Conservation (phyloP, 2,888 invertebrate genomes). For the Pinctada fucata region DNA sequence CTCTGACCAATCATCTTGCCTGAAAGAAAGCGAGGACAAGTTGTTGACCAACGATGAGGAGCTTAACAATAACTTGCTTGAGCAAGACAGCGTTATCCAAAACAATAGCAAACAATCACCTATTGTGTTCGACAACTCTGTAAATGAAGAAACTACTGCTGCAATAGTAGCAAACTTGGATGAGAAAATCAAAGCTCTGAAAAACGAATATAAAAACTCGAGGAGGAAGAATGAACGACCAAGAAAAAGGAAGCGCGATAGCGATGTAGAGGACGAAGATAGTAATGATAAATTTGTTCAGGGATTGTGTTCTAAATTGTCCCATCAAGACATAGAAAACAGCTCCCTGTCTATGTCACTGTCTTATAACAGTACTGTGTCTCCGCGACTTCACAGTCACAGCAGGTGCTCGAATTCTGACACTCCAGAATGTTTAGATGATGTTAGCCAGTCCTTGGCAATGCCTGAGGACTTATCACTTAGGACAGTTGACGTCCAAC, state of each 20-base stretch:
- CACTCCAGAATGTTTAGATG: conserved; percentile 15
- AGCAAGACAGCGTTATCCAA: background rate
- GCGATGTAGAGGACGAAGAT: conserved; percentile 40
- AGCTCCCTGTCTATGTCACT: background rate
- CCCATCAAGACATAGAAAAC: background rate
- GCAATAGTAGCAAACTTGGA: conserved; percentile 26
- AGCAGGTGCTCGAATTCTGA: conserved; percentile 11
- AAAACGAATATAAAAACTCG: conserved; percentile 62
- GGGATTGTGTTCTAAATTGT: conserved; percentile 2
- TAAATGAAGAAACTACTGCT: conserved; percentile 28
- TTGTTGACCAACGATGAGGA: background rate
- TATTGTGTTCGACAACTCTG: conserved; percentile 20
- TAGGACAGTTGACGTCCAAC: conserved; percentile 7
- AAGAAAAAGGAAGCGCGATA: conserved; percentile 67
- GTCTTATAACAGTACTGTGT: background rate
- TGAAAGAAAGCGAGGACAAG: background rate
- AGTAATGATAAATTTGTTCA: conserved; percentile 20
- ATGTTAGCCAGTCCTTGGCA: conserved; percentile 24
- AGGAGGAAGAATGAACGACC: conserved; percentile 75
- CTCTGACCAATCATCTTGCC: background rate
- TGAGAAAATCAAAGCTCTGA: conserved; percentile 28
- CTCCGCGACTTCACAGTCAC: background rate
- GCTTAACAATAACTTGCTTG: background rate
- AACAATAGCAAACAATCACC: background rate
- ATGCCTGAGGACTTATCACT: conserved; percentile 56